A percentile compares a stretch with the other conserved stretches of the same genome.
Evolutionary conservation across 2,797 vertebrate species (phyloP).

Genomic region (Microctenopoma lineatum): DNA sequence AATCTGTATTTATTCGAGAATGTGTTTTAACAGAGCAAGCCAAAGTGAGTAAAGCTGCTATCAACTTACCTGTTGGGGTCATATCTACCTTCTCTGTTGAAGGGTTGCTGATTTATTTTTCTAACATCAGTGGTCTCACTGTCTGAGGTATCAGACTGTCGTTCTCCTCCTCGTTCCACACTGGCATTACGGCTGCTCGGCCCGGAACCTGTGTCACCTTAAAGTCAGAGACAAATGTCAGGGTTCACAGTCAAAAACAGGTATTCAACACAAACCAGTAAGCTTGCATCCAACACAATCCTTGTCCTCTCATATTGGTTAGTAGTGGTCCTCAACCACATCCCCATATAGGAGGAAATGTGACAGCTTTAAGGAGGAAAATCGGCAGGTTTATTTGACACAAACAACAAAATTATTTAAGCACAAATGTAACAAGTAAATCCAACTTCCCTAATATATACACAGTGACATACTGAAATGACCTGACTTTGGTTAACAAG

Average conservation of each 20-base stretch:
- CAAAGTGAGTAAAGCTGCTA: background rate
- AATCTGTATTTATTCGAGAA: background rate
- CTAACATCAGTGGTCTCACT: constrained; percentile 90
- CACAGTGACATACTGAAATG: too few relatives aligned
- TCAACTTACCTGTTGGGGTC: constrained; percentile 89
- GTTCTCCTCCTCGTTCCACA: constrained; percentile 86
- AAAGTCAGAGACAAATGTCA: constrained; percentile 1
- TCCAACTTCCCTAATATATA: background rate
- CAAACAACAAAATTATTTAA: background rate
- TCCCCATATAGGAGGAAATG: background rate
- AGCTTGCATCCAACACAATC: background rate
- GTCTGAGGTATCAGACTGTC: constrained; percentile 92
- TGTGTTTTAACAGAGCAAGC: background rate
- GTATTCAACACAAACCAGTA: background rate
- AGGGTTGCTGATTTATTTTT: constrained; percentile 90
- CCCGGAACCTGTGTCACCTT: constrained; percentile 86
- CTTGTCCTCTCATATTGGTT: background rate
- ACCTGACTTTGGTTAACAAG: background rate
- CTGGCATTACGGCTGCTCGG: constrained; percentile 92
- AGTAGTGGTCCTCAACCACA: background rate
- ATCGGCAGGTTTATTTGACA: background rate
- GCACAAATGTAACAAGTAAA: background rate
- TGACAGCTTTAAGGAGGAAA: background rate
- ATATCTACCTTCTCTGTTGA: constrained; percentile 83
- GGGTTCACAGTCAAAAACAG: background rate